Evolutionary conservation across 2,797 vertebrate species (phyloP), one percentile per base, ranked within the genome.

Genomic region (Sebastes flavidus): DNA sequence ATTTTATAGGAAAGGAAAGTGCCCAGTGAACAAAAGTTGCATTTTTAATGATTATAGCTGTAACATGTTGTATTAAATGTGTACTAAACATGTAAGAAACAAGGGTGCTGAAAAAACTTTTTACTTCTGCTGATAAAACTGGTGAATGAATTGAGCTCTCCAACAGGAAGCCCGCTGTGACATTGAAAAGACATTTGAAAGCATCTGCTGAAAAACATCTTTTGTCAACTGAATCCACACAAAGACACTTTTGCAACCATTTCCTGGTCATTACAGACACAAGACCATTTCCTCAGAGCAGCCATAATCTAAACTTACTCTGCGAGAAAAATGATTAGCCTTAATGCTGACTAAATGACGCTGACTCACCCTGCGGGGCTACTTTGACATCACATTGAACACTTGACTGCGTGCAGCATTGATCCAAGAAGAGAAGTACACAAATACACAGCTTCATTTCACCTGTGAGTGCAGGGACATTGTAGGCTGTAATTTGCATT

Each of bases 301-400:
- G n/a, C 34, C 22, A 5, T 54, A 63, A 71, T 36, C 18, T 34
- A 49, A 24, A 54, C 8, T 67, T 6, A 25, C 55, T 38, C 32
- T 49, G 25, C 1, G 25, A 65, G 9, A 58, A 20, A 27, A 13
- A n/a, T 20, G 16, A 69, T 55, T 30, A 2, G 59, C 24, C 24
- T 71, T 59, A 65, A 76, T 66, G 49, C 38, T 42, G 55, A 52
- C 11, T n/a, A 20, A 77, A 75, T 72, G 38, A 58, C 56, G 52
- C 70, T 71, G 65, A 79, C 60, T 85, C 75, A 83, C 65, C 54
- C 59, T 55, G 34, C 60, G 22, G 24, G 16, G 49, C 20, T 16
- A 52, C 18, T 11, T 34, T 60, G 74, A 80, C 66, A 34, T 75
- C 29, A 58, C 11, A 34, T 20, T 63, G 27, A 78, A 54, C 42